Base-by-base conservation (phyloP, 2,888 invertebrate genomes). In the Mongoloraphidia duomilia region DNA sequence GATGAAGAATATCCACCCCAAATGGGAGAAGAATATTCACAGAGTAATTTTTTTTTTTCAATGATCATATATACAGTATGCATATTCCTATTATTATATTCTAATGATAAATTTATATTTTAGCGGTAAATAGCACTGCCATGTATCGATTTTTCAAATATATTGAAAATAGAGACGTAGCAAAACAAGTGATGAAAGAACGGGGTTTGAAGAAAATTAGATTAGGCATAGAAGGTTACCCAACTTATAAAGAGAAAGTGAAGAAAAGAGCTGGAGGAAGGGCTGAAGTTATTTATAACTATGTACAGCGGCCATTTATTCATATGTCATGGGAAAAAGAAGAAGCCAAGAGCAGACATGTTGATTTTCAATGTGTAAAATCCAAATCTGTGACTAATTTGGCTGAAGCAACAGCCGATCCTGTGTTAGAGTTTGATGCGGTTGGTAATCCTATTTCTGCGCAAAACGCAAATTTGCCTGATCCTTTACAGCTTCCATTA, bases 311-410 rank as follows among this genome's bases (percentile, higher is more conserved):
- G 1, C 98, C 98, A 0, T 99, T 99, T 68, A 90, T 99, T 47
- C 94, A 96, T 63, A 93, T 94, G 89, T 94, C 94, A 0, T 99
- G 98, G 98, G 98, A 99, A 65, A 99, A 99, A 61, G 98, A 99
- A 63, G 98, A 99, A 62, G 97, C 96, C 0, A 95, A 96, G 64
- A 94, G 93, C 62, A 81, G 98, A 1, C 98, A 99, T 64, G 98
- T 99, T 0, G 98, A 99, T 68, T 99, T 97, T 63, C 92, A 97
- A 71, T 97, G 96, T 65, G 94, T 97, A 49, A 96, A 95, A 68
- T 94, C 93, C 3, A 96, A 97, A 64, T 94, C 94, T 0, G 94
- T 96, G 34, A 96, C 95, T 9, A 96, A 97, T 69, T 71, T 97
- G 53, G 93, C 94, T 0, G 94, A 94, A 60, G 94, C 93, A 0